Evolutionary conservation across 2,888 invertebrate species (phyloP).

Genomic region (Calameuta idolon): DNA sequence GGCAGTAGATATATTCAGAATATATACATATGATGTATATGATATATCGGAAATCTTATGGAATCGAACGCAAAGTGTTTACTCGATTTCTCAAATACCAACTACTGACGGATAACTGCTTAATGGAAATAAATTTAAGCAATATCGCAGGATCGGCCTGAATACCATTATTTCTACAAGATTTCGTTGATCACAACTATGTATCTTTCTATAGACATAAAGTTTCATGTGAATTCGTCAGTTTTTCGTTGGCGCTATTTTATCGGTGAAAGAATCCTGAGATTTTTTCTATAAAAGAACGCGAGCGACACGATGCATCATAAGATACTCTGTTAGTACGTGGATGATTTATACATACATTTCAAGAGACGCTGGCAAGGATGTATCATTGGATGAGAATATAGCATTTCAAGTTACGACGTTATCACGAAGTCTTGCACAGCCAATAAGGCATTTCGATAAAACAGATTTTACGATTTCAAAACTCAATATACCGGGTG

Average conservation of each 20-base stretch:
- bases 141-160: too few relatives aligned
- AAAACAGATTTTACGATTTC: slow-evolving; percentile 38
- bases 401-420: neutral
- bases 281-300: neutral
- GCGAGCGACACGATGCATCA: neutral
- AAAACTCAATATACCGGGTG: slow-evolving; percentile 24
- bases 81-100: too few relatives aligned
- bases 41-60: too few relatives aligned
- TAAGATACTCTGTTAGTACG: neutral
- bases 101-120: too few relatives aligned
- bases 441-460: slow-evolving; percentile 36
- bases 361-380: neutral
- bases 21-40: too few relatives aligned
- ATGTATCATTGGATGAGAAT: neutral
- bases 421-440: slow-evolving; percentile 17
- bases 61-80: too few relatives aligned
- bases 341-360: neutral
- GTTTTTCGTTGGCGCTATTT: neutral
- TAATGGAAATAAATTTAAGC: too few relatives aligned
- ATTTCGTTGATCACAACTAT: too few relatives aligned
- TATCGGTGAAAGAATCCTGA: neutral
- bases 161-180: too few relatives aligned
- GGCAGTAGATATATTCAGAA: neutral
- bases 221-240: neutral
- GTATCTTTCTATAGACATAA: neutral